Conservation (phyloP, 2,888 invertebrate species). For the Leptarthrus brevirostris region DNA sequence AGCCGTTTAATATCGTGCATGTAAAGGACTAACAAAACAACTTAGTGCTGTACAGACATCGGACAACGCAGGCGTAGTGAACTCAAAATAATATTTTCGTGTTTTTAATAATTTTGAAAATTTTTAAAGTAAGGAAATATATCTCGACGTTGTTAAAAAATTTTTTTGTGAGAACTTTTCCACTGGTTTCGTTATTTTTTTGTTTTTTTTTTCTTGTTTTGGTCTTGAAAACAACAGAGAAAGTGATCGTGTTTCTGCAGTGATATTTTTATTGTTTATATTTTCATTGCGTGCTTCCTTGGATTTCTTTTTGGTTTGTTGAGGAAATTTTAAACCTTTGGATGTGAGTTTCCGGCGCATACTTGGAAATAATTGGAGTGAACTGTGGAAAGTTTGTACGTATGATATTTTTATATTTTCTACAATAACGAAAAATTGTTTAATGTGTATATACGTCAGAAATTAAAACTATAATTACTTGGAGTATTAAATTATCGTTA, state of each 20-base stretch:
- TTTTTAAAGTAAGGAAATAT: slow-evolving; percentile 1
- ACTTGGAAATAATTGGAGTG: slow-evolving; percentile 13
- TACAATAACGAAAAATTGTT: too few species aligned
- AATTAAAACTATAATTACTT: too few species aligned
- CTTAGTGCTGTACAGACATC: neutral
- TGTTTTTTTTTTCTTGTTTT: neutral
- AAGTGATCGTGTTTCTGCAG: slow-evolving; percentile 48
- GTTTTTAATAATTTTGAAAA: neutral
- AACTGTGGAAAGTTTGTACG: slow-evolving; percentile 6
- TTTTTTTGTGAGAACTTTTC: slow-evolving; percentile 38
- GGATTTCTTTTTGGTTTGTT: slow-evolving; percentile 29
- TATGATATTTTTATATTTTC: neutral
- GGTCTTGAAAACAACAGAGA: slow-evolving; percentile 45
- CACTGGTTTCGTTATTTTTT: slow-evolving; percentile 27
- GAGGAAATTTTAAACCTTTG: slow-evolving; percentile 6
- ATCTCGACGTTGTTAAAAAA: slow-evolving; percentile 5
- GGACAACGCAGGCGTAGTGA: neutral
- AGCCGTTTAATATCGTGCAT: neutral
- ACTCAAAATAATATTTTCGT: neutral
- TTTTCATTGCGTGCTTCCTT: slow-evolving; percentile 34
- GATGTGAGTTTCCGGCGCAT: neutral
- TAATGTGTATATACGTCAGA: too few species aligned
- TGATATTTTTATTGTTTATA: slow-evolving; percentile 46
- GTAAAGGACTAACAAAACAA: neutral
- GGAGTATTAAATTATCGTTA: too few species aligned